These are phyloP conservation scores for Tetramorium alpestre DNA, from an alignment of 1,140 invertebrate genomes.

Conservation along the genomic window DNA sequence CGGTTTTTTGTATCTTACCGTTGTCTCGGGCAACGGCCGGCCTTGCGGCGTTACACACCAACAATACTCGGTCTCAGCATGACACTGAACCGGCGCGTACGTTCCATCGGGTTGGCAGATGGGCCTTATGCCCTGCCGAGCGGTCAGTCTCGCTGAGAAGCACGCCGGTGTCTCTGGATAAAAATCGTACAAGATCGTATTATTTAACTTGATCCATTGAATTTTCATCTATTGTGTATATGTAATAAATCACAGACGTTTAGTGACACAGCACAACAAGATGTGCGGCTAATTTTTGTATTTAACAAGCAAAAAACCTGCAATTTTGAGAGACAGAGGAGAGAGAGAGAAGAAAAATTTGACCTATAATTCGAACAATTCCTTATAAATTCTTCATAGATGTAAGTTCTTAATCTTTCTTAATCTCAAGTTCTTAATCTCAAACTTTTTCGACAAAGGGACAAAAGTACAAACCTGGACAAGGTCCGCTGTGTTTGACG, in stretches of 20 bases:
- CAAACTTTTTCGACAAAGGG: not conserved
- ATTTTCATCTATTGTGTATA: not conserved
- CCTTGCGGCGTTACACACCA: slow-evolving; percentile 95
- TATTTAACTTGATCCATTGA: not conserved
- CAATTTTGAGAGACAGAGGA: not conserved
- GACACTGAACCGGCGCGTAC: slow-evolving; percentile 94
- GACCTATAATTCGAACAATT: not conserved
- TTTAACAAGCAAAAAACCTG: not conserved
- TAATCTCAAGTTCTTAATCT: not conserved
- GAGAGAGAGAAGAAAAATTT: not conserved
- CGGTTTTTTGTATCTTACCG: slow-evolving; percentile 89
- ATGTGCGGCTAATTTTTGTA: not conserved
- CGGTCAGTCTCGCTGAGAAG: slow-evolving; percentile 84
- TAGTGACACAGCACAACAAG: not conserved
- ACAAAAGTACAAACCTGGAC: slow-evolving; percentile 86
- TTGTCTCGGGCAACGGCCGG: slow-evolving; percentile 91
- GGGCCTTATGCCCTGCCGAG: slow-evolving; percentile 84
- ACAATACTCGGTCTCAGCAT: slow-evolving; percentile 90
- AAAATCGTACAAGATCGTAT: slow-evolving; percentile 7
- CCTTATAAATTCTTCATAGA: not conserved
- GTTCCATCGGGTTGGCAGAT: slow-evolving; percentile 92
- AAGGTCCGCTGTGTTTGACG: slow-evolving; percentile 90
- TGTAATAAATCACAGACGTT: not conserved
- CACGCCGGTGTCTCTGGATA: slow-evolving; percentile 83
- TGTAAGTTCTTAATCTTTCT: not conserved